phyloP scores from a whole-genome alignment of 2,888 invertebrate species.

The Papilio demoleus region DNA sequence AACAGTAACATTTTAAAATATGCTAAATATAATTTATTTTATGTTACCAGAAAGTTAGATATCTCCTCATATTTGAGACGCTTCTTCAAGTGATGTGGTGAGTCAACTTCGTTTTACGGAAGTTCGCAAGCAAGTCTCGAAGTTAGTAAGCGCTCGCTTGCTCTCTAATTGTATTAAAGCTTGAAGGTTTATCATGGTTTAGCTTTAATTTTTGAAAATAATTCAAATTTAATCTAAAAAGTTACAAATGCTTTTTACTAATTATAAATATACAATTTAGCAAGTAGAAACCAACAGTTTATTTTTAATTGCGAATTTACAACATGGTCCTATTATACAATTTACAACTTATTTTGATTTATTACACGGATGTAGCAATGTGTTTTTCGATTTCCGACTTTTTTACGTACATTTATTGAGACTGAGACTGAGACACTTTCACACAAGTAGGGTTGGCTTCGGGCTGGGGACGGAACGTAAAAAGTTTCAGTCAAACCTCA shows the following conservation, averaged over 20 bases:
- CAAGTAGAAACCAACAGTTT: too few relatives aligned
- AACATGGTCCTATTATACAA: too few relatives aligned
- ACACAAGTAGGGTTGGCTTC: too few relatives aligned
- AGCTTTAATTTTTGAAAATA: neutral
- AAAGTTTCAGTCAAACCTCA: too few relatives aligned
- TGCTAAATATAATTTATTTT: constrained; percentile 9
- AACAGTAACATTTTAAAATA: neutral
- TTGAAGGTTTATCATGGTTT: neutral
- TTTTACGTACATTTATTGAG: too few relatives aligned
- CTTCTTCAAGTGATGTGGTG: constrained; percentile 33
- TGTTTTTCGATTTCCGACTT: too few relatives aligned
- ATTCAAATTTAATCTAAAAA: neutral
- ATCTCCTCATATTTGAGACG: constrained; percentile 17
- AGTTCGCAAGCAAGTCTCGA: constrained; percentile 32
- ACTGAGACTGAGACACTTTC: too few relatives aligned
- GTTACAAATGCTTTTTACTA: neutral
- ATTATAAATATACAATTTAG: too few relatives aligned
- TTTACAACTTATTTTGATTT: too few relatives aligned
- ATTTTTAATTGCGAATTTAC: too few relatives aligned
- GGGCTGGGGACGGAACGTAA: too few relatives aligned
- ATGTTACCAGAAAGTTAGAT: constrained; percentile 13
- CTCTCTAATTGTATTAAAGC: constrained; percentile 26
- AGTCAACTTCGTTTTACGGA: constrained; percentile 33
- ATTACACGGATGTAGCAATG: too few relatives aligned
- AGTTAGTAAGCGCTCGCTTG: constrained; percentile 33